Evolutionary conservation across 2,113 vertebrate species (phyloP), one percentile per base, ranked within the genome.

Genomic region (Heterocephalus glaber): DNA sequence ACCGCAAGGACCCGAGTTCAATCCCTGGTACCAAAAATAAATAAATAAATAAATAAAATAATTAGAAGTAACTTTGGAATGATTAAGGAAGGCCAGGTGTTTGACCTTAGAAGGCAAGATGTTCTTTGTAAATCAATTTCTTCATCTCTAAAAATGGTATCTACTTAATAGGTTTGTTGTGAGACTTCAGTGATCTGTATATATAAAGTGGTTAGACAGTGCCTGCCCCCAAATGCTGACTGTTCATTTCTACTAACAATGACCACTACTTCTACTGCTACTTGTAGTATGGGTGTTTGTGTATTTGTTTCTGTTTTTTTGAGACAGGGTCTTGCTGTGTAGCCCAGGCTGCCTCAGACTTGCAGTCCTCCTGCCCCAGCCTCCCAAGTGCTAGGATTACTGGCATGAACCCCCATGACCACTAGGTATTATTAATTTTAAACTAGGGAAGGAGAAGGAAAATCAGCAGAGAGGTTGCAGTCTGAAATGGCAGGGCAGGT

Each of bases 91-190:
- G 66, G 20, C 28, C 79, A 76, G 28, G 3, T 76, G 33, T 77
- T 41, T 92, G 61, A 54, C 80, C 26, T 66, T 65, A 66, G 44
- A 52, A 77, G 56, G 19, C 49, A 74, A 1, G 30, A 60, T 82
- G 52, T 17, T 86, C 70, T 92, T 70, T 89, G 35, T 95, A 60
- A 79, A 47, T 89, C 68, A 61, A 20, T 88, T 61, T 95, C 61
- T 86, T 86, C 35, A 49, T 88, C 24, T 93, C 4, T 86, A 65
- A 38, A 83, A 77, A n/a, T 68, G 28, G 24, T 66, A 26, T 86
- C 12, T 76, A 4, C 52, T 38, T 93, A 41, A 33, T 89, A 84
- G 16, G 20, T 60, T 86, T 52, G 17, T 84, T 41, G 17, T 60
- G 63, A 92, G 70, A 63, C 14, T 85, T 92, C 7, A 30, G 0